Base-by-base conservation (phyloP, 2,797 vertebrate genomes). In the Eremophila alpestris region DNA sequence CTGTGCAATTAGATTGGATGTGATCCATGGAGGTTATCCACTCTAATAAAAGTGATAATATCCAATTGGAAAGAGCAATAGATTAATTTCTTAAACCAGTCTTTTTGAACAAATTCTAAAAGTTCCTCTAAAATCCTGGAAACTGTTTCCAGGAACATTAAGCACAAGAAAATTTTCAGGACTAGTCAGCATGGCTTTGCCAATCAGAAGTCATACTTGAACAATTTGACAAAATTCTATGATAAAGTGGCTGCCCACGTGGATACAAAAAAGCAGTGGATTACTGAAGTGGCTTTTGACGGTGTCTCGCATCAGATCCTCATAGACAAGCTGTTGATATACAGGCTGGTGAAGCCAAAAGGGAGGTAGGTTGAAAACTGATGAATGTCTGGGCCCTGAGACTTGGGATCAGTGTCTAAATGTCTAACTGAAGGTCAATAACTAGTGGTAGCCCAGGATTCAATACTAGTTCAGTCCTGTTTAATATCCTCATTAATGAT, bases 391-490 rank as follows among this genome's bases (percentile, higher is more conserved):
- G 45, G 8, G 15, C 8, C 21, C 13, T 38, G 24, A 49, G 8
- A 3, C 3, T 59, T 7, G 2, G 30, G 17, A 46, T 13, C 16
- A 6, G 29, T 45, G 34, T 17, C 27, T 32, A 11, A 26, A 32
- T 23, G 5, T 34, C 19, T 41, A 38, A 8, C 23, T 76, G 38
- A 20, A 64, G 14, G 13, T 13, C 7, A 54, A 2, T 22, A 64
- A 43, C 14, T 48, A 38, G 6, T 8, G 7, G 1, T 36, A 52
- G 3, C 10, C 5, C 5, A 40, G 32, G 5, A 11, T 2, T 74
- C 27, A 41, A 0, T 34, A 30, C 10, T 51, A 5, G 1, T 83
- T 80, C 21, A 60, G 11, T 52, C 11, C 17, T 40, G 2, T 48
- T 74, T 41, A 58, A 26, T 7, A 32, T 43, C 30, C 68, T 68